These are phyloP conservation scores for Diuraphis noxia DNA, from an alignment of 1,140 invertebrate genomes.

Conservation along the genomic window DNA sequence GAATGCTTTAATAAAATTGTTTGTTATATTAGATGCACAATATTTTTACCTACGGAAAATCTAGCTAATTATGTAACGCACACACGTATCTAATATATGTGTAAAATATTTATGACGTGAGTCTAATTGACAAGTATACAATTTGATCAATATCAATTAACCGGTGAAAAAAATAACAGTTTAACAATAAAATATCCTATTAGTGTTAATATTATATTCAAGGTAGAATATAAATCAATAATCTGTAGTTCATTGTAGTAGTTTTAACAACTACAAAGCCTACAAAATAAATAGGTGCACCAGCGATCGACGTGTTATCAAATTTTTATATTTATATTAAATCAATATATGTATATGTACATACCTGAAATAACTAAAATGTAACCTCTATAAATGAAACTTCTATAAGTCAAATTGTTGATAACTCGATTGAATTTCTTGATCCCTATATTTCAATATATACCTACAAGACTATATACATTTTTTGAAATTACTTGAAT, in stretches of 20 bases:
- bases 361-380: not conserved
- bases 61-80: not conserved
- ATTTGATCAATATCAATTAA: constrained; percentile 1
- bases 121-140: not conserved
- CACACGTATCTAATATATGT: not conserved
- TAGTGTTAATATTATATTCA: not conserved
- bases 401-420: too few species aligned
- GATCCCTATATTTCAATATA: too few species aligned
- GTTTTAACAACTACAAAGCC: not conserved
- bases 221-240: not conserved
- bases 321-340: not conserved
- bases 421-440: too few species aligned
- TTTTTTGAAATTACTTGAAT: too few species aligned
- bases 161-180: not conserved
- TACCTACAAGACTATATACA: too few species aligned
- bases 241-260: not conserved
- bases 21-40: not conserved
- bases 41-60: not conserved
- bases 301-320: not conserved
- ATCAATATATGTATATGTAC: not conserved
- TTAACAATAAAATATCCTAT: not conserved
- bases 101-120: constrained; percentile 3
- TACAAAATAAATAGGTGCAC: not conserved
- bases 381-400: too few species aligned
- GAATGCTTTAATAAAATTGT: not conserved